A percentile compares a stretch with the other conserved stretches of the same genome.
phyloP scores from a whole-genome alignment of 2,888 invertebrate genomes.

The Tyria jacobaeae region DNA sequence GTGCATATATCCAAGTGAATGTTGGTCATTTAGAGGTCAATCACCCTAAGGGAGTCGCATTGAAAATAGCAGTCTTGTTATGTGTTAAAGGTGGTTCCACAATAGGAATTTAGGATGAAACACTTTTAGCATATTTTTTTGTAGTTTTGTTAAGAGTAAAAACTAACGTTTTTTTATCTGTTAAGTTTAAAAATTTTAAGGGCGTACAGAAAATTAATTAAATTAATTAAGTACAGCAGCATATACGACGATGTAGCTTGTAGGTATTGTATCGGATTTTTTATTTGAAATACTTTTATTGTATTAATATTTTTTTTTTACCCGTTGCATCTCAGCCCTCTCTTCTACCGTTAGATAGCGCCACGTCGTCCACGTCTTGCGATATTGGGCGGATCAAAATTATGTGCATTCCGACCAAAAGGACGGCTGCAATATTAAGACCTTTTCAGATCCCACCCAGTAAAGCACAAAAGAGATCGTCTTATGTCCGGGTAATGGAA shows the following conservation, averaged over 20 bases:
- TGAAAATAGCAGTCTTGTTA: constrained; percentile 67
- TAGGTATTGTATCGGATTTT: no score
- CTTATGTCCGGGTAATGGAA: constrained; percentile 6
- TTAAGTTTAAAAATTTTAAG: neutral
- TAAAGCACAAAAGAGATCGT: constrained; percentile 32
- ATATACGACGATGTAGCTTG: no score
- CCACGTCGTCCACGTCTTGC: constrained; percentile 60
- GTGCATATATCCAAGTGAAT: constrained; percentile 56
- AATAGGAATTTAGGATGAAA: constrained; percentile 28
- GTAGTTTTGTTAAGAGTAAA: neutral
- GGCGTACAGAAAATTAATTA: neutral
- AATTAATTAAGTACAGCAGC: no score
- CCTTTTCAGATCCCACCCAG: constrained; percentile 32
- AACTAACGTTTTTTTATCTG: no score
- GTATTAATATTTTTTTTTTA: neutral
- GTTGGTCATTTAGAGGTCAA: constrained; percentile 68
- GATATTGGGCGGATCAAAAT: constrained; percentile 66
- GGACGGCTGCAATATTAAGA: constrained; percentile 50
- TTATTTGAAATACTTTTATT: neutral
- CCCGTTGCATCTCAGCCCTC: constrained; percentile 22
- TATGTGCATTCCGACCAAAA: constrained; percentile 67
- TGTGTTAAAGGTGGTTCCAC: constrained; percentile 50
- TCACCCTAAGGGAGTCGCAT: constrained; percentile 65
- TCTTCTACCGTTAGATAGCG: constrained; percentile 40
- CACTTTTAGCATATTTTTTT: neutral